These are phyloP conservation scores for Sylvia atricapilla DNA, from an alignment of 2,113 vertebrate species.

Conservation along the genomic window DNA sequence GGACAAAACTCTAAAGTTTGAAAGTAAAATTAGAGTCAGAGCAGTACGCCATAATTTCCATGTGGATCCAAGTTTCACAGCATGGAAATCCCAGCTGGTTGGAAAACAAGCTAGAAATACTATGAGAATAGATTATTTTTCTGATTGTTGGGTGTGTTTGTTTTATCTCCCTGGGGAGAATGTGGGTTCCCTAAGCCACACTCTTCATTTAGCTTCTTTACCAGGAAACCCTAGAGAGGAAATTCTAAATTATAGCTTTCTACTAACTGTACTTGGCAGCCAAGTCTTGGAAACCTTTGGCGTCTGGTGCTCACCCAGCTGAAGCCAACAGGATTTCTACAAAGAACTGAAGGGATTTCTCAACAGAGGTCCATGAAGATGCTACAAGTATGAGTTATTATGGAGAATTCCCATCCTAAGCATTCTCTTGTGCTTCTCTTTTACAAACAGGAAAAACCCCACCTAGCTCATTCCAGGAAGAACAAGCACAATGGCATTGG, in stretches of 20 bases:
- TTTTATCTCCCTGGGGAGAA: constrained; percentile 33
- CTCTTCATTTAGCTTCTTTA: constrained; percentile 13
- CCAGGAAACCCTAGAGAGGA: constrained; percentile 22
- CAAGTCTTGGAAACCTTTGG: neutral
- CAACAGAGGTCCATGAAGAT: neutral
- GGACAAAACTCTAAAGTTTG: neutral
- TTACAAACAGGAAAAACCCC: neutral
- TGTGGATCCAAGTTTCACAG: neutral
- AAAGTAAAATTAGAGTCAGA: constrained; percentile 14
- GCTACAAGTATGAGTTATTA: neutral
- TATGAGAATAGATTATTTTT: neutral
- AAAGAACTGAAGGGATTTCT: neutral
- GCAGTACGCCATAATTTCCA: neutral
- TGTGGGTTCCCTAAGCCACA: constrained; percentile 11
- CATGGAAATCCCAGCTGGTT: constrained; percentile 3
- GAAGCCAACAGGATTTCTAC: neutral
- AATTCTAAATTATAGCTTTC: constrained; percentile 34
- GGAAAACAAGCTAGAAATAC: constrained; percentile 16
- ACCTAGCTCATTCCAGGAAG: neutral
- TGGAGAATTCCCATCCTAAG: neutral
- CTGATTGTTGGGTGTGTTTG: neutral
- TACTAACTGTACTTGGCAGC: neutral
- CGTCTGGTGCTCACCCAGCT: neutral
- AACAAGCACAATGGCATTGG: neutral
- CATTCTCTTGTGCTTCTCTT: neutral